Percentiles rank a stretch among this genome's conserved stretches.
Conservation (phyloP, 2,888 invertebrate species). For the Stenoptilia bipunctidactyla region DNA sequence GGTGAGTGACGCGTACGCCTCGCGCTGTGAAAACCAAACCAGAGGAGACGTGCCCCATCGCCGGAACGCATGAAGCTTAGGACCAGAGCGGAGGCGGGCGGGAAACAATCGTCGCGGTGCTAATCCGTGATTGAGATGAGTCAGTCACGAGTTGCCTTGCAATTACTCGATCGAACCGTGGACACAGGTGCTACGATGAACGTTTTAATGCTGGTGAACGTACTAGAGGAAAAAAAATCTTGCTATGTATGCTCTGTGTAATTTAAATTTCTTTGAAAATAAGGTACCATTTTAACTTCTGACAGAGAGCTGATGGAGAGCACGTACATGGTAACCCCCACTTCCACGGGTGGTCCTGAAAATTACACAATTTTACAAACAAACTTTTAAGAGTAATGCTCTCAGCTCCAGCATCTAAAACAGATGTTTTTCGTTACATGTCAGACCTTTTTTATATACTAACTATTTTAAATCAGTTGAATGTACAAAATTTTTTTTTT, state of each 20-base stretch:
- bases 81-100: slow-evolving; percentile 27
- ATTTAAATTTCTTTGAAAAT: slow-evolving; percentile 51
- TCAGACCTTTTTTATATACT: no score
- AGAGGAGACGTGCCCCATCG: slow-evolving; percentile 54
- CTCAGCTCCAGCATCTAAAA: no score
- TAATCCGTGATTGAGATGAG: slow-evolving; percentile 13
- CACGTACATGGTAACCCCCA: slow-evolving; percentile 89
- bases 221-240: slow-evolving; percentile 51
- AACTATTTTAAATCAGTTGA: no score
- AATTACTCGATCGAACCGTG: slow-evolving; percentile 54
- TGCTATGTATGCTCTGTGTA: slow-evolving; percentile 63
- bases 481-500: no score
- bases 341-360: slow-evolving; percentile 86
- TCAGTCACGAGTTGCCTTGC: slow-evolving; percentile 12
- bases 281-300: slow-evolving; percentile 82
- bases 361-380: slow-evolving; percentile 61
- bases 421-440: no score
- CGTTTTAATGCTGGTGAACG: slow-evolving; percentile 62
- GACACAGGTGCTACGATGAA: slow-evolving; percentile 68
- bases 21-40: slow-evolving; percentile 60
- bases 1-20: slow-evolving; percentile 48
- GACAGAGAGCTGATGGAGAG: slow-evolving; percentile 88
- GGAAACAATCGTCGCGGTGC: slow-evolving; percentile 30
- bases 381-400: no score
- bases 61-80: slow-evolving; percentile 22